These are phyloP conservation scores for Lophochroa leadbeateri DNA, from an alignment of 2,113 vertebrate species.

Conservation along the genomic window DNA sequence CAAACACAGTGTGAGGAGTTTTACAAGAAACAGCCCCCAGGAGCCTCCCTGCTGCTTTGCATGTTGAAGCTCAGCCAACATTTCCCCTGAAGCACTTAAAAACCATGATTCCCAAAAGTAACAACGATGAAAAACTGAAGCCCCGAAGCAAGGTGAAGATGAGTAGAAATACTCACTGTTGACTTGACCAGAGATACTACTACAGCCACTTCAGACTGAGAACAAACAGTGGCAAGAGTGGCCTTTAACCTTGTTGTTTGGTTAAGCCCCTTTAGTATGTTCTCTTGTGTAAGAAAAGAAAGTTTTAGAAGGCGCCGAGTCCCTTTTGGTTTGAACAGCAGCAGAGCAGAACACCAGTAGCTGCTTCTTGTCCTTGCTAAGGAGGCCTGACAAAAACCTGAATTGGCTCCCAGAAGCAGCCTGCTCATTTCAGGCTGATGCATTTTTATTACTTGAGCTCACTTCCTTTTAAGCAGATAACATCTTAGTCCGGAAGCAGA, in stretches of 20 bases:
- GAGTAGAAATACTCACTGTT: neutral
- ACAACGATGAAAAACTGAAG: neutral
- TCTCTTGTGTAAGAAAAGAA: neutral
- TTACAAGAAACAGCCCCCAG: neutral
- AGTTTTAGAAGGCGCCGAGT: neutral
- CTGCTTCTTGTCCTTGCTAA: neutral
- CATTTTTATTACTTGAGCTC: slow-evolving; percentile 48
- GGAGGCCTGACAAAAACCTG: neutral
- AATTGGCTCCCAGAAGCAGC: neutral
- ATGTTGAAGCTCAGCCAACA: neutral
- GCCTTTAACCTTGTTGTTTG: neutral
- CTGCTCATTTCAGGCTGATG: neutral
- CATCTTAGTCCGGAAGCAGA: neutral
- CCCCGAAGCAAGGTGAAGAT: neutral
- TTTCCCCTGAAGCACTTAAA: neutral
- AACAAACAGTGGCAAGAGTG: neutral
- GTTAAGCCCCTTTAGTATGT: neutral
- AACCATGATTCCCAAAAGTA: neutral
- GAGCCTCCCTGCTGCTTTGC: neutral
- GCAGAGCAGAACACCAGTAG: neutral
- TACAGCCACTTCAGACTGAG: neutral
- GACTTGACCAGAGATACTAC: neutral
- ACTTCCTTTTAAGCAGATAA: slow-evolving; percentile 46
- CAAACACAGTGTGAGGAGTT: neutral
- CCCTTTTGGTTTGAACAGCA: neutral